phyloP scores from a whole-genome alignment of 2,797 vertebrate species.

The Sebastes umbrosus region DNA sequence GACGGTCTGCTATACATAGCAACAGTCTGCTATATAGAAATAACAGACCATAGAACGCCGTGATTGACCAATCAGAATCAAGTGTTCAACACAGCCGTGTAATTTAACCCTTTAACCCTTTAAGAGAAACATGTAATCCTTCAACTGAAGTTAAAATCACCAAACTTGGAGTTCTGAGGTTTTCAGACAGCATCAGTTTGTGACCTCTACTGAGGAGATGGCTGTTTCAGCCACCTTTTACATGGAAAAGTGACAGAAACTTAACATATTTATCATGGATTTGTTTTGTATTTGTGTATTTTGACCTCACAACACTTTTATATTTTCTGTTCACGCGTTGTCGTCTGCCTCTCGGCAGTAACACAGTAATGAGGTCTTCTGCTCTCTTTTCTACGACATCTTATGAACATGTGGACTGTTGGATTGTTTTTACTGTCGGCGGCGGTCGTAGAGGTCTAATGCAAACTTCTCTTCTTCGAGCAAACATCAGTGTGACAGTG shows the following conservation, averaged over 20 bases:
- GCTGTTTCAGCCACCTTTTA: constrained; percentile 3
- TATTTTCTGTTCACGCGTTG: constrained; percentile 28
- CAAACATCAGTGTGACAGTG: constrained; percentile 47
- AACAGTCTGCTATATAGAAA: too few relatives aligned
- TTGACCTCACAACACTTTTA: constrained; percentile 16
- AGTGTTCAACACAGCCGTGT: too few relatives aligned
- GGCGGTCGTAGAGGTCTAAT: constrained; percentile 29
- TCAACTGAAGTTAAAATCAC: background rate
- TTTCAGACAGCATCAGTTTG: constrained; percentile 23
- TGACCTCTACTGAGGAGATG: background rate
- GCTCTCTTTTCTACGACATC: constrained; percentile 31
- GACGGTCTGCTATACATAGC: too few relatives aligned
- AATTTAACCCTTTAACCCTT: background rate
- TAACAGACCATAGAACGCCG: too few relatives aligned
- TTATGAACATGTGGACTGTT: constrained; percentile 40
- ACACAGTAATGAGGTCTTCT: constrained; percentile 32
- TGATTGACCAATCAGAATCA: too few relatives aligned
- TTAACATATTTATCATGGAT: constrained; percentile 14
- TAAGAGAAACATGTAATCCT: background rate
- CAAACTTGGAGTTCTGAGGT: constrained; percentile 27
- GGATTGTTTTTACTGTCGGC: constrained; percentile 26
- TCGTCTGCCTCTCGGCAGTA: constrained; percentile 19
- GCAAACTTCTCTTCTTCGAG: constrained; percentile 35
- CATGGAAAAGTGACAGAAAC: background rate
- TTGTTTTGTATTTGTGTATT: constrained; percentile 42